A percentile compares a stretch with the other conserved stretches of the same genome.
Conservation (phyloP, 2,888 invertebrate genomes). For the Xestia c-nigrum region DNA sequence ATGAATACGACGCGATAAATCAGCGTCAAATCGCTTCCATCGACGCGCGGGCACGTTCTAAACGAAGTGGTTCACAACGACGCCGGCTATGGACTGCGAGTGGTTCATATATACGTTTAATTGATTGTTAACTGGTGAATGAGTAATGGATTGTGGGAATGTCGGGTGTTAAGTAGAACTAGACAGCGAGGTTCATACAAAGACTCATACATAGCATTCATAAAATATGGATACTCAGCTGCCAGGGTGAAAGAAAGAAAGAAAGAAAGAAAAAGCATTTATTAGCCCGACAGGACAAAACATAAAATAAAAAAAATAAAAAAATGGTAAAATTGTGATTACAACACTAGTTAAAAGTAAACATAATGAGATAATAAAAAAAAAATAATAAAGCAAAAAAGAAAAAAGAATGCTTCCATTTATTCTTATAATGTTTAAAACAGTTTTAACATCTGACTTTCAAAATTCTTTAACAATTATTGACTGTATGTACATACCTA, state of each 20-base stretch:
- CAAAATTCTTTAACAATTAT: background rate
- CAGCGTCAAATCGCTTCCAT: slow-evolving; percentile 49
- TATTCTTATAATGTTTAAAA: background rate
- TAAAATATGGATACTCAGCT: background rate
- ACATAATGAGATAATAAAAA: no score
- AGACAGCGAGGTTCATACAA: background rate
- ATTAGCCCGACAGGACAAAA: no score
- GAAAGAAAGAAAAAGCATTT: no score
- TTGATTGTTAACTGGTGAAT: slow-evolving; percentile 35
- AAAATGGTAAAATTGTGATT: no score
- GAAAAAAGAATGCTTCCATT: no score
- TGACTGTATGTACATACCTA: background rate
- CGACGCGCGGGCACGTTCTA: slow-evolving; percentile 19
- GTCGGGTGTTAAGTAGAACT: slow-evolving; percentile 19
- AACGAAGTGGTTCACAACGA: slow-evolving; percentile 25
- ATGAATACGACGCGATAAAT: slow-evolving; percentile 52
- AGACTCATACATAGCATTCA: background rate
- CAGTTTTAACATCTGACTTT: background rate
- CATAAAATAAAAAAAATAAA: no score
- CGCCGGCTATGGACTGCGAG: slow-evolving; percentile 43
- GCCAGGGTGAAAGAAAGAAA: no score
- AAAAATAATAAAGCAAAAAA: no score
- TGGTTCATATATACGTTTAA: slow-evolving; percentile 37
- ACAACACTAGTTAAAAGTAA: no score
- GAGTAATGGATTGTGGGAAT: slow-evolving; percentile 24